phyloP scores from a whole-genome alignment of 2,888 invertebrate species.

The Ceriagrion tenellum region DNA sequence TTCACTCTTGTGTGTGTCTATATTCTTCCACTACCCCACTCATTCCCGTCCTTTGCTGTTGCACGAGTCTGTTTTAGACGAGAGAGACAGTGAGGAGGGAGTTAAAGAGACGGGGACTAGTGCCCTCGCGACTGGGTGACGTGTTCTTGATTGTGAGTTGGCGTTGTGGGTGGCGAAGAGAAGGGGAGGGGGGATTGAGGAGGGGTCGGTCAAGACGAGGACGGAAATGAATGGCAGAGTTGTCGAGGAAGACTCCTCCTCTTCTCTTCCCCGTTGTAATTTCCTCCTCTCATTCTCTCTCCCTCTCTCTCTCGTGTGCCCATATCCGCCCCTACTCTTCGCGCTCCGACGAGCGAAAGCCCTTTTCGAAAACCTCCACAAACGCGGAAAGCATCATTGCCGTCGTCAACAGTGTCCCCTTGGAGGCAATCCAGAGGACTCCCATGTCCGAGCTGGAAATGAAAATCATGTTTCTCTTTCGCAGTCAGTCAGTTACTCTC shows the following conservation, averaged over 20 bases:
- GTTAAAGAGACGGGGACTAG: background rate
- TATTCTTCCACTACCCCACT: background rate
- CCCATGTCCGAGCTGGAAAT: background rate
- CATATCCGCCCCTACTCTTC: background rate
- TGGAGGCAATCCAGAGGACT: background rate
- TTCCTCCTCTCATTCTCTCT: background rate
- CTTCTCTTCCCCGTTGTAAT: background rate
- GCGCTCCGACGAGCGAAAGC: background rate
- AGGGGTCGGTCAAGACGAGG: background rate
- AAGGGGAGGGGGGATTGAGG: background rate
- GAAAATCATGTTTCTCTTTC: background rate
- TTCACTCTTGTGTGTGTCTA: background rate
- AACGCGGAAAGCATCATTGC: background rate
- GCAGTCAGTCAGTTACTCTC: background rate
- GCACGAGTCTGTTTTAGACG: background rate
- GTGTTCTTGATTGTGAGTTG: background rate
- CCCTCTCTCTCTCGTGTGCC: background rate
- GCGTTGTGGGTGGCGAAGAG: background rate
- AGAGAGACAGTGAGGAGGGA: background rate
- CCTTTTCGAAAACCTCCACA: background rate
- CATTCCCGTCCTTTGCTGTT: background rate
- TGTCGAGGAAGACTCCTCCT: background rate
- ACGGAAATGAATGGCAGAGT: conserved; percentile 12
- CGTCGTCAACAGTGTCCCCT: background rate
- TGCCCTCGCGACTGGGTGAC: conserved; percentile 32